Evolutionary conservation across 2,888 invertebrate species (phyloP), one percentile per base, ranked within the genome.

Genomic region (Limnephilus rhombicus): DNA sequence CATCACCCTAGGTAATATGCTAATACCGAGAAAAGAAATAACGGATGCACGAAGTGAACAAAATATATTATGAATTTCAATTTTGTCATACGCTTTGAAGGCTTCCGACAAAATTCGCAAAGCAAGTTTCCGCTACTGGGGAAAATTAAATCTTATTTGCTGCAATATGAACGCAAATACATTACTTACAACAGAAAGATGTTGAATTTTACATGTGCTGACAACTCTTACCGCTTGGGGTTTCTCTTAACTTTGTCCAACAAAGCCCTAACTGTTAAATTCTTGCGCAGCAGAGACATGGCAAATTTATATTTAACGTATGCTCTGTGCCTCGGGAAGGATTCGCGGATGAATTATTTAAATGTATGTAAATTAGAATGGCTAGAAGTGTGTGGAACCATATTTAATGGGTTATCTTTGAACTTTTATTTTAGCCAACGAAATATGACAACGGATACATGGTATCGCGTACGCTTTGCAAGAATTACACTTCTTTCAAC

Each of bases 141-240:
- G 88, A 91, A 68, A 68, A 92, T 92, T 91, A 91, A 90, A 91
- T 80, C 92, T 92, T 92, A 92, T 92, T 89, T 92, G 24, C 89
- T 90, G 88, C 68, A 83, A 91, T 87, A 90, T 83, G 34, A 82
- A 83, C 37, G 34, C 83, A 83, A 41, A 41, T 83, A 83, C 24
- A 81, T 41, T 34, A 83, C 37, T 15, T 34, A n/a, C 82, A 82
- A 81, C 13, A 91, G 92, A 91, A 91, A 92, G 90, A 91, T 90
- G 92, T 90, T 90, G 90, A 92, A 85, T 85, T 41, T 34, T 45
- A 86, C 41, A n/a, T 9, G 86, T n/a, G 45, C 45, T 29, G 82
- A 85, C 85, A 85, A 85, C 45, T 91, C 41, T 53, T 68, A 80
- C 85, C 90, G 90, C 90, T 31, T 41, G 90, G 68, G 80, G 29